Evolutionary conservation across 30 jellyfish, hydroid and myxozoan genomes (phyloP), one percentile per base, ranked within the genome.

Genomic region (Morbakka virulenta): DNA sequence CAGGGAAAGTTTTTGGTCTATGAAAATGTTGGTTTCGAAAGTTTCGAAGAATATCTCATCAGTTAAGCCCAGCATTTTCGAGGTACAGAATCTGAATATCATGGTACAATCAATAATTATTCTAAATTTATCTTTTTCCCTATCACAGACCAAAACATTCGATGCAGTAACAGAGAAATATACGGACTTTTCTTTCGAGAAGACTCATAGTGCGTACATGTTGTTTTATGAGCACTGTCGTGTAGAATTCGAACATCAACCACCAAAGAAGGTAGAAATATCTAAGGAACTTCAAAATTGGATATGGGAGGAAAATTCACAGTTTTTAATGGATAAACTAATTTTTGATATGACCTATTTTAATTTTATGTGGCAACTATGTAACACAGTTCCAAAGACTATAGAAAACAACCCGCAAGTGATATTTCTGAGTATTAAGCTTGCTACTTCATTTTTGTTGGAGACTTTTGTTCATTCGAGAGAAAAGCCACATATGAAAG

Each of bases 171-270:
- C 97, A 1, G 97, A 89, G 83, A 89, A 89, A 62, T 89, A 89
- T 83, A 89, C 83, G 97, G 97, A 89, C 52, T 91, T 89, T 28
- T 89, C 97, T 12, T 89, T 89, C 64, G 97, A 89, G 71, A 89
- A 89, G 65, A 89, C 97, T 0, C 97, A 89, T 86, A 89, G 97
- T 48, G 97, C 97, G 30, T 89, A 89, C 50, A 89, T 89, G 97
- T 63, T 89, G 80, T 89, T 89, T 64, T 89, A 89, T 52, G 97
- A 89, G 62, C 97, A 89, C 71, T 25, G 76, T 35, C 77, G 87
- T 14, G 78, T 84, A 89, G 79, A 79, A 1, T 82, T 65, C 50
- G 87, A 61, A 50, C 82, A 14, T 3, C 89, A 74, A 20, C 86
- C 81, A 25, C 49, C 87, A 2, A 69, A 52, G 79, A 74, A 63